Evolutionary conservation across 2,113 vertebrate species (phyloP).

Genomic region (Lucifuga dentata): DNA sequence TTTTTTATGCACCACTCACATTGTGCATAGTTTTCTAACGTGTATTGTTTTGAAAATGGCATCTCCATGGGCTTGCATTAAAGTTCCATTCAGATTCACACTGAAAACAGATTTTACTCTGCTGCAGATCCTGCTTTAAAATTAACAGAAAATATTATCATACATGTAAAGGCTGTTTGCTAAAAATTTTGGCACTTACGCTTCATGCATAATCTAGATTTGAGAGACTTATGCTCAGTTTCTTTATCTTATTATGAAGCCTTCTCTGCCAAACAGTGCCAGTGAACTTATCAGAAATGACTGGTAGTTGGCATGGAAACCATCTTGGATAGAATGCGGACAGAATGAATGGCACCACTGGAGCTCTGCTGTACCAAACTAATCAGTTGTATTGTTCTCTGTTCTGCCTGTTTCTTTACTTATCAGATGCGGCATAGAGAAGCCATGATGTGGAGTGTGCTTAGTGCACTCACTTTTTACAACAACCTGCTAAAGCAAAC

Average conservation of each 20-base stretch:
- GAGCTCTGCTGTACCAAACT: constrained; percentile 60
- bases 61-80: too few relatives aligned
- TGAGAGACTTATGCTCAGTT: too few relatives aligned
- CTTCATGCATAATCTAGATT: too few relatives aligned
- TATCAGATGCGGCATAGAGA: constrained; percentile 21
- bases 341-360: constrained; percentile 42
- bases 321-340: constrained; percentile 20
- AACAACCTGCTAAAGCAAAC: constrained; percentile 16
- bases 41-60: too few relatives aligned
- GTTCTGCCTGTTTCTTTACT: constrained; percentile 34
- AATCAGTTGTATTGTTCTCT: constrained; percentile 74
- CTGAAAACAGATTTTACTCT: too few relatives aligned
- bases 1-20: too few relatives aligned
- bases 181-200: too few relatives aligned
- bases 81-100: too few relatives aligned
- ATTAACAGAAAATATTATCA: too few relatives aligned
- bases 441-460: constrained; percentile 2
- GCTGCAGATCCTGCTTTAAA: too few relatives aligned
- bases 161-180: background rate
- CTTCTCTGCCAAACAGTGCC: background rate
- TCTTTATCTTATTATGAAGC: background rate
- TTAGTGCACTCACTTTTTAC: constrained; percentile 4
- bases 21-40: too few relatives aligned
- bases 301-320: constrained; percentile 76
- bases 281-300: constrained; percentile 29